phyloP scores from a whole-genome alignment of 2,888 invertebrate genomes.

The Rugalucina vietnamica region DNA sequence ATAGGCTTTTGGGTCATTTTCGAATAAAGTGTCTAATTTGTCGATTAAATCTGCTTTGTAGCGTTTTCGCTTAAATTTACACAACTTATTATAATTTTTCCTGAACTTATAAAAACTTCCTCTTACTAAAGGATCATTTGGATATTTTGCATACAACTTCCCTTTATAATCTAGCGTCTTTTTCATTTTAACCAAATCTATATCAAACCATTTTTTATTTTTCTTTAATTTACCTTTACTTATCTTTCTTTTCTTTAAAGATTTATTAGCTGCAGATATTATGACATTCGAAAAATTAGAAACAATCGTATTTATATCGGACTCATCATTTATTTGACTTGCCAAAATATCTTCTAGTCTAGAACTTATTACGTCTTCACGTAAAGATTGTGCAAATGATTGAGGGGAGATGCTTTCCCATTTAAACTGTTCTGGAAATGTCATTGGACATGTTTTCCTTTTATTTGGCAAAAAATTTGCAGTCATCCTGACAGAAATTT shows the following conservation, averaged over 20 bases:
- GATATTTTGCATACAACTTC: background rate
- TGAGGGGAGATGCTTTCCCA: background rate
- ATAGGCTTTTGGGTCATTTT: background rate
- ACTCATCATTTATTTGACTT: background rate
- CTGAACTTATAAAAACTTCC: slow-evolving; percentile 12
- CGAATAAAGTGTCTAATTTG: background rate
- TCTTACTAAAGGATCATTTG: background rate
- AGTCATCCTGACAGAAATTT: background rate
- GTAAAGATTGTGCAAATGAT: background rate
- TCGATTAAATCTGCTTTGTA: slow-evolving; percentile 5
- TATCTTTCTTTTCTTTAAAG: background rate
- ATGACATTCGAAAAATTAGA: background rate
- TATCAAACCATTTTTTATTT: slow-evolving; percentile 2
- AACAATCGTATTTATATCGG: background rate
- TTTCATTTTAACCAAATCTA: background rate
- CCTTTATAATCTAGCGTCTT: background rate
- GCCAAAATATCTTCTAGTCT: background rate
- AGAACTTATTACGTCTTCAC: background rate
- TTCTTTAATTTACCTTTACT: background rate
- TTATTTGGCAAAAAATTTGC: background rate
- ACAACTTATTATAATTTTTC: background rate
- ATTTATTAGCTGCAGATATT: background rate
- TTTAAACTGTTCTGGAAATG: background rate
- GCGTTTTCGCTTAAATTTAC: background rate
- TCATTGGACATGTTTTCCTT: background rate